These are phyloP conservation scores for Synchiropus splendidus DNA, from an alignment of 2,113 vertebrate genomes.

Conservation along the genomic window DNA sequence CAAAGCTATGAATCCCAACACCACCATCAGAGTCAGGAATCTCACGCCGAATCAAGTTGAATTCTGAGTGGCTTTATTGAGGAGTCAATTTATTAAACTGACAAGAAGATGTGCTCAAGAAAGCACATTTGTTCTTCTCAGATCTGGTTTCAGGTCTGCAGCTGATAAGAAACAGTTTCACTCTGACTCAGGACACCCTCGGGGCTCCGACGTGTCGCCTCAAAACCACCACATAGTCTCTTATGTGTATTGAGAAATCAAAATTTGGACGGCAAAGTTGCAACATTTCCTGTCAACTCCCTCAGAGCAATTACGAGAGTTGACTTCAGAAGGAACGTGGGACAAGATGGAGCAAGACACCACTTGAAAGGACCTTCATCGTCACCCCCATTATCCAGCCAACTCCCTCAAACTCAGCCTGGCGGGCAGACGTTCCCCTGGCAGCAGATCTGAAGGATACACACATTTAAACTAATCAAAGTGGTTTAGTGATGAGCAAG, in stretches of 20 bases:
- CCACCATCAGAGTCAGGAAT: constrained; percentile 47
- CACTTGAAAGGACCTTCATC: constrained; percentile 33
- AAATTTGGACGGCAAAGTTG: constrained; percentile 4
- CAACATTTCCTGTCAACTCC: constrained; percentile 35
- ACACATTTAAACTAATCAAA: constrained; percentile 29
- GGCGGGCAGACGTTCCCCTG: constrained; percentile 37
- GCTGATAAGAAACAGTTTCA: too few species aligned
- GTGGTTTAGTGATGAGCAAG: constrained; percentile 6
- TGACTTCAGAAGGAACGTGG: constrained; percentile 9
- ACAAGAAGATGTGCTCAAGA: background rate
- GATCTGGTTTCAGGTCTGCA: too few species aligned
- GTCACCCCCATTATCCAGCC: constrained; percentile 34
- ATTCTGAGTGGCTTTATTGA: too few species aligned
- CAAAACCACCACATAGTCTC: too few species aligned
- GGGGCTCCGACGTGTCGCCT: too few species aligned
- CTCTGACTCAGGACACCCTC: too few species aligned
- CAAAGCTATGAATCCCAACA: constrained; percentile 34
- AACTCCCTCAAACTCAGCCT: constrained; percentile 36
- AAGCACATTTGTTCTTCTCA: too few species aligned
- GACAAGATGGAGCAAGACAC: constrained; percentile 50
- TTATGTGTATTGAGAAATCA: too few species aligned
- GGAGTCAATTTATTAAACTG: constrained; percentile 11
- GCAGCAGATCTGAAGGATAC: constrained; percentile 38
- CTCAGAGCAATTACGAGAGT: constrained; percentile 13
- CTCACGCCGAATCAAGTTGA: too few species aligned